Conservation (phyloP, 2,797 vertebrate species). For the Sternotherus odoratus region DNA sequence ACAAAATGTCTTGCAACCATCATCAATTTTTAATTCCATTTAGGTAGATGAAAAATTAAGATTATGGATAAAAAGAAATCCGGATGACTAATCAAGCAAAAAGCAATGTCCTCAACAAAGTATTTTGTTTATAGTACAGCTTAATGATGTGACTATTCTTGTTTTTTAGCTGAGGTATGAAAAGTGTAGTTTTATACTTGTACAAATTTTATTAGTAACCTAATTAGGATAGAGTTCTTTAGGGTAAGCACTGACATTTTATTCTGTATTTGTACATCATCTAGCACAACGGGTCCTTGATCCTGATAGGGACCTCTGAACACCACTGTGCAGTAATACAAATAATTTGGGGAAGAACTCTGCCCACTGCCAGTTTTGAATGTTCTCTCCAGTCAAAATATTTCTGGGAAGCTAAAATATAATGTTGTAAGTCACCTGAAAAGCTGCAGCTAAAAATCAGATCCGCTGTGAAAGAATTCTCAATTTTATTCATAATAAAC, state of each 20-base stretch:
- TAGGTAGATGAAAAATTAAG: neutral
- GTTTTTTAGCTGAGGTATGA: neutral
- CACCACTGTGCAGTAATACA: neutral
- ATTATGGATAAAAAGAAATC: neutral
- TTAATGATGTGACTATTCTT: neutral
- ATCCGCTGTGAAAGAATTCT: conserved; percentile 70
- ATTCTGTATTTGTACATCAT: neutral
- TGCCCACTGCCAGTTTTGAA: neutral
- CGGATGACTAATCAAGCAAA: neutral
- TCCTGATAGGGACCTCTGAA: neutral
- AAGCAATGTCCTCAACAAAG: neutral
- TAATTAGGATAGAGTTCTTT: neutral
- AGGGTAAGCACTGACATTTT: neutral
- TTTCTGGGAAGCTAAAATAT: neutral
- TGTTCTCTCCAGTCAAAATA: conserved; percentile 3
- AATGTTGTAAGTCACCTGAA: conserved; percentile 51
- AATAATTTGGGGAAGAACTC: neutral
- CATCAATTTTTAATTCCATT: neutral
- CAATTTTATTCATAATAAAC: conserved; percentile 68
- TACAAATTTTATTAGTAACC: neutral
- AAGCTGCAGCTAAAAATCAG: conserved; percentile 72
- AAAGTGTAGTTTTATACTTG: neutral
- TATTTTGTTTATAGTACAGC: neutral
- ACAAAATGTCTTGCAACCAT: neutral
- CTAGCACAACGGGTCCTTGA: neutral